Base-by-base conservation (phyloP, 92 coral and sea anemone genomes). In the Siderastrea radians region DNA sequence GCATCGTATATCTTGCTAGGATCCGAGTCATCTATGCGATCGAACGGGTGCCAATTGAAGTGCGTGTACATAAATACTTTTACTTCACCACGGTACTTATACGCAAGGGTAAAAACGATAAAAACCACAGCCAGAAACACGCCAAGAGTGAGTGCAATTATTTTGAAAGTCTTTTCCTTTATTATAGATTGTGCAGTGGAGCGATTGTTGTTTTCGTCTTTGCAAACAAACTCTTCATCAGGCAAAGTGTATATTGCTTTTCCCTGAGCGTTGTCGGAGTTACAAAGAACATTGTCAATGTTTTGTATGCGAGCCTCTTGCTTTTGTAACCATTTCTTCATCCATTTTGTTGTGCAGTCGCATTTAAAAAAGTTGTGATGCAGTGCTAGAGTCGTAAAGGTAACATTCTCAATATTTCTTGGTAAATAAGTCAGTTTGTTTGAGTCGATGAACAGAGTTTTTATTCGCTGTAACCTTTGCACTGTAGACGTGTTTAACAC, bases 41-140 rank as follows among this genome's bases (percentile, higher is more conserved):
- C 96, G 62, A 95, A 95, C n/a, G 98, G 98, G 57, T 95, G 96
- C 98, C 98, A 95, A 77, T 93, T 74, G 70, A 93, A 95, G 43
- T 87, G 92, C 0, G 96, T 91, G 86, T 69, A 95, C 81, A 93
- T 17, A 3, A 93, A 64, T 4, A 95, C 85, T 43, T 95, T 95
- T 50, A 95, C 73, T 68, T 95, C 98, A 8, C 83, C 83, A 12
- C 93, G 79, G 74, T 79, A 93, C 47, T 67, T 72, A 68, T 87
- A 93, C 44, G 81, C 62, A 5, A 95, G 14, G 9, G 65, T 78
- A 17, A 81, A 76, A 2, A 60, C 3, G 66, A 70, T 49, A 4
- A 49, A 6, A 49, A 92, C 55, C 49, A 93, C 92, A 60, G 38
- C 71, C 17, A 79, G 72, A 13, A 11, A 48, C 45, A 58, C 53